A percentile compares a stretch with the other conserved stretches of the same genome.
Evolutionary conservation across 2,113 vertebrate genomes (phyloP).

Genomic region (Indicator maculatus): DNA sequence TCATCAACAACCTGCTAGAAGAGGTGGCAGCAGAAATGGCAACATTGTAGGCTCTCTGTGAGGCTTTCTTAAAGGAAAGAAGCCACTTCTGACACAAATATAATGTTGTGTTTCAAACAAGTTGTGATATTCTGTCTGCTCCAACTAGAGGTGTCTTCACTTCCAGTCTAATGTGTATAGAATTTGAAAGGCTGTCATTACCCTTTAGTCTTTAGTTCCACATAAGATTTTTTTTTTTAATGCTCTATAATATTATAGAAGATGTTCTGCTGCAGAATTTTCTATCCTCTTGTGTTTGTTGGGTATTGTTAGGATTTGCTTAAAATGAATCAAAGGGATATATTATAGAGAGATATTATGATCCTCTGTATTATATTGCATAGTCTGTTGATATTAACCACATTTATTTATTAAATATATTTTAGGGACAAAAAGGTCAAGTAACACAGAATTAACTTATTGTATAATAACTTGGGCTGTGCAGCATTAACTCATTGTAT

Average conservation of each 20-base stretch:
- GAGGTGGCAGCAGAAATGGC: background rate
- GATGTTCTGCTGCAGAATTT: background rate
- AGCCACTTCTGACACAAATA: background rate
- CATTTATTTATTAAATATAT: background rate
- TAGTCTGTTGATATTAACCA: too few relatives aligned
- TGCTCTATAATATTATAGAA: background rate
- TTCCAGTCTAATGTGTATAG: background rate
- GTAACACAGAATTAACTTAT: background rate
- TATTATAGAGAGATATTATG: too few relatives aligned
- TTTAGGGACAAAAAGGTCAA: background rate
- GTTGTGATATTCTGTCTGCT: background rate
- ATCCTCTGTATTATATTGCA: too few relatives aligned
- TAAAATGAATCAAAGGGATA: background rate
- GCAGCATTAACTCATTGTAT: background rate
- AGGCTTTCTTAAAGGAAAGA: background rate
- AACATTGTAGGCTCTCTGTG: background rate
- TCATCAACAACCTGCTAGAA: background rate
- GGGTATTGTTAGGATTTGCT: background rate
- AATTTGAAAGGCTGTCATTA: background rate
- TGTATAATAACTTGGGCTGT: background rate
- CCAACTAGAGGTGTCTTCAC: background rate
- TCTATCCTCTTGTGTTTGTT: background rate
- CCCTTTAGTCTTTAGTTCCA: background rate
- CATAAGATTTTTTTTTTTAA: background rate
- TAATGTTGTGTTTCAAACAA: background rate